phyloP scores from a whole-genome alignment of 2,113 vertebrate genomes.

The Boleophthalmus pectinirostris region DNA sequence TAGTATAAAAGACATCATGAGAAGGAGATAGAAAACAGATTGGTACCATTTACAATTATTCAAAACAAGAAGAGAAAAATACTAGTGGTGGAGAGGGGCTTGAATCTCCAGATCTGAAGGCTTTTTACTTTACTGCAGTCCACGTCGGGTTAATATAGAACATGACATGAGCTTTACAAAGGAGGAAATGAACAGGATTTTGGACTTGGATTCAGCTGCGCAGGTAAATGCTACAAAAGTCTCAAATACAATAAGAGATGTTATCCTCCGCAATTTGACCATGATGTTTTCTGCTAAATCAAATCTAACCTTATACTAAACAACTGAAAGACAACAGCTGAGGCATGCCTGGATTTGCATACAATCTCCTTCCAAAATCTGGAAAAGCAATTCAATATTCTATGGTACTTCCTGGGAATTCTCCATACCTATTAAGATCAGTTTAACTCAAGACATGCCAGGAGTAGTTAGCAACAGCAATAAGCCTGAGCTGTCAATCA shows the following conservation, averaged over 20 bases:
- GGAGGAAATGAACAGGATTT: conserved; percentile 76
- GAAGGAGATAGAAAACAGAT: too few relatives aligned
- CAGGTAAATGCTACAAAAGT: conserved; percentile 49
- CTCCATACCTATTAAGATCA: conserved; percentile 47
- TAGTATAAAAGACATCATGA: too few relatives aligned
- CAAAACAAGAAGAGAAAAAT: conserved; percentile 30
- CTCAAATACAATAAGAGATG: conserved; percentile 66
- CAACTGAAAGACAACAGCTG: conserved; percentile 52
- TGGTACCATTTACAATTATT: too few relatives aligned
- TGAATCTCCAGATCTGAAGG: conserved; percentile 50
- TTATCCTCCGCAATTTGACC: conserved; percentile 65
- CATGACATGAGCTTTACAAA: conserved; percentile 64
- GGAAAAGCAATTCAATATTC: conserved; percentile 61
- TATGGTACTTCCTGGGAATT: conserved; percentile 54
- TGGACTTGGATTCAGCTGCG: conserved; percentile 47
- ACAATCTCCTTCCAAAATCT: conserved; percentile 18
- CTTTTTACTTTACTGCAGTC: conserved; percentile 39
- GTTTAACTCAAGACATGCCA: conserved; percentile 45
- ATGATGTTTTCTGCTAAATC: conserved; percentile 49
- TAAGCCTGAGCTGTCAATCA: conserved; percentile 24
- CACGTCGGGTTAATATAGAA: conserved; percentile 66
- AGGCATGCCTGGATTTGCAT: conserved; percentile 53
- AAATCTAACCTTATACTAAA: conserved; percentile 57
- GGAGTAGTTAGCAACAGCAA: conserved; percentile 44
- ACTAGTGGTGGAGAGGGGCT: conserved; percentile 1